Conservation (phyloP, 2,888 invertebrate genomes). For the Phyllotreta cruciferae region DNA sequence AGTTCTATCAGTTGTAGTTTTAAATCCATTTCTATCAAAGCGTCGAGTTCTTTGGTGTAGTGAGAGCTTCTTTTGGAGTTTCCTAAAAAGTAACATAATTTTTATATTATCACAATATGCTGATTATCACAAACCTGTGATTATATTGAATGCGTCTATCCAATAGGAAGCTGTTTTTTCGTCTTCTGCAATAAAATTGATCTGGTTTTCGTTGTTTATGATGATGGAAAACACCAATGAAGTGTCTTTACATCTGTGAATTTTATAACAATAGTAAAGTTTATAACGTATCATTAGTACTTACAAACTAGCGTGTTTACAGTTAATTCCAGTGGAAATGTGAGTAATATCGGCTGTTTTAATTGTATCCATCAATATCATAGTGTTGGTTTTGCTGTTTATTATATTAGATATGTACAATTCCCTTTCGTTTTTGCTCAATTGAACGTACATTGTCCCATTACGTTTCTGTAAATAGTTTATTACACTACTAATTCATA, state of each 20-base stretch:
- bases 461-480: slow-evolving; percentile 45
- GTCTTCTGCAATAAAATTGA: slow-evolving; percentile 55
- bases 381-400: slow-evolving; percentile 36
- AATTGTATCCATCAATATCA: slow-evolving; percentile 38
- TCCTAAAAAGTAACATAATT: slow-evolving; percentile 14
- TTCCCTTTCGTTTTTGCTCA: slow-evolving; percentile 46
- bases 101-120: too few species aligned
- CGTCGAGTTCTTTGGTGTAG: slow-evolving; percentile 53
- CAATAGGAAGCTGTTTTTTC: slow-evolving; percentile 52
- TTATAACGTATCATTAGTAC: slow-evolving; percentile 32
- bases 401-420: slow-evolving; percentile 43
- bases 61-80: slow-evolving; percentile 45
- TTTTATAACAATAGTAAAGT: too few species aligned
- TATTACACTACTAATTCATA: too few species aligned
- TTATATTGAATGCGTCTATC: slow-evolving; percentile 54
- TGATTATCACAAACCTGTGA: slow-evolving; percentile 45
- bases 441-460: slow-evolving; percentile 45
- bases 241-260: slow-evolving; percentile 46
- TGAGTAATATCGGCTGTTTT: slow-evolving; percentile 51
- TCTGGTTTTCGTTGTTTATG: slow-evolving; percentile 47
- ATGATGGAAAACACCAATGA: slow-evolving; percentile 53
- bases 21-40: slow-evolving; percentile 55
- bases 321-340: slow-evolving; percentile 54
- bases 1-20: slow-evolving; percentile 54
- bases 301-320: slow-evolving; percentile 53